Evolutionary conservation across 2,888 invertebrate species (phyloP).

Genomic region (Neria commutata): DNA sequence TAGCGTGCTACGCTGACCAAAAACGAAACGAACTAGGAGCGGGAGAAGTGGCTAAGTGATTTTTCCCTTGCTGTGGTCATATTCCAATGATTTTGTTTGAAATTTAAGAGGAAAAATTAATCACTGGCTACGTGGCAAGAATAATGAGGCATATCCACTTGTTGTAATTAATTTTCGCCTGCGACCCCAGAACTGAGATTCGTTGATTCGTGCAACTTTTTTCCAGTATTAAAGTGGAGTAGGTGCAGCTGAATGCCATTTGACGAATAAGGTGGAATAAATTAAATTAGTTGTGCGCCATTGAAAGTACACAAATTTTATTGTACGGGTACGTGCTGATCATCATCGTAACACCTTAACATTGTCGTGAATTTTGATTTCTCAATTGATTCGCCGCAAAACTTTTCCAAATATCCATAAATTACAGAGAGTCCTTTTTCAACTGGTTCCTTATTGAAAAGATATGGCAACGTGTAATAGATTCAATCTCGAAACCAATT

Average conservation of each 20-base stretch:
- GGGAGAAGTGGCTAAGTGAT: background rate
- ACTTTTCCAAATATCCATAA: too few relatives aligned
- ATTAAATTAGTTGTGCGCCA: too few relatives aligned
- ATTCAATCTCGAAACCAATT: constrained; percentile 55
- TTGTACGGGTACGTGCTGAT: too few relatives aligned
- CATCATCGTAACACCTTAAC: too few relatives aligned
- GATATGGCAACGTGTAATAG: constrained; percentile 29
- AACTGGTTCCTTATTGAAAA: background rate
- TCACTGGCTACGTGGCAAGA: background rate
- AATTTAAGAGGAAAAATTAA: constrained; percentile 1
- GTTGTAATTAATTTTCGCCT: constrained; percentile 50
- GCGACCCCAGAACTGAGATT: background rate
- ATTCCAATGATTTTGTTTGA: background rate
- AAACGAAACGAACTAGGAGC: too few relatives aligned
- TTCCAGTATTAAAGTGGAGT: too few relatives aligned
- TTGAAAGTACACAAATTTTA: too few relatives aligned
- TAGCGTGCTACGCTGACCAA: constrained; percentile 40
- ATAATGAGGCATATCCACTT: constrained; percentile 49
- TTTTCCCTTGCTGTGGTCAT: background rate
- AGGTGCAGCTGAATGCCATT: too few relatives aligned
- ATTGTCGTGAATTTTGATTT: too few relatives aligned
- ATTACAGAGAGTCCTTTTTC: constrained; percentile 8
- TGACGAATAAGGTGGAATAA: too few relatives aligned
- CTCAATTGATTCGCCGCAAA: too few relatives aligned
- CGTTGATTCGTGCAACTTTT: too few relatives aligned